Base-by-base conservation (phyloP, 2,888 invertebrate genomes). In the Chrysolina americana region DNA sequence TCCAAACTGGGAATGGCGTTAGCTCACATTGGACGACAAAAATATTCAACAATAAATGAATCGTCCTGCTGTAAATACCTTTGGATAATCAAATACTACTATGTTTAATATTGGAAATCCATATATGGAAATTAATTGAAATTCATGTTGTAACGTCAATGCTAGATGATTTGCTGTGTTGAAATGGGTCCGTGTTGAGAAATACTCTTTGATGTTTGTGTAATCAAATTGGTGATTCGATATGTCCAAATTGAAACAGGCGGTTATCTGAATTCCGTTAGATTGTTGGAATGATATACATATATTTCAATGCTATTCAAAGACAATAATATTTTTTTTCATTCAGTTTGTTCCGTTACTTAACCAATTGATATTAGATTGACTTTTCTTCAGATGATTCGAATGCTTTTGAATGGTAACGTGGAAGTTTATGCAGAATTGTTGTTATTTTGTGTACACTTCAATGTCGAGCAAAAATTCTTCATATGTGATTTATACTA, bases 11-110 rank as follows among this genome's bases (percentile, higher is more conserved):
- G 59, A 59, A 28, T 59, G 36, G 36, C 59, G 59, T 59, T 28
- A 59, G 59, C 36, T n/a, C 15, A 6, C 10, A n/a, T 13, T 5
- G 15, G 28, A 28, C 59, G 59, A 59, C 59, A n/a, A 59, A 59
- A 59, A 59, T 53, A 53, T 59, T 23, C 59, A 65, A 28, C 65
- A 21, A 28, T 65, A 44, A 65, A 47, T 65, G 44, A 41, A 47
- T 65, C 65, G 48, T 65, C 17, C n/a, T 47, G 65, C 65, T 44
- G 65, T 65, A 65, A 65, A 65, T 65, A 65, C 23, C 23, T 65
- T 21, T 11, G 48, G 48, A 41, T 47, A 65, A 65, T 65, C 48
- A 47, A 65, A 65, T 21, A 21, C 19, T 65, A 48, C 23, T 47
- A 65, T 65, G 48, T 47, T 65, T 2, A 23, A 21, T 65, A 65